phyloP scores from a whole-genome alignment of 2,797 vertebrate species.

The Acanthis flammea region DNA sequence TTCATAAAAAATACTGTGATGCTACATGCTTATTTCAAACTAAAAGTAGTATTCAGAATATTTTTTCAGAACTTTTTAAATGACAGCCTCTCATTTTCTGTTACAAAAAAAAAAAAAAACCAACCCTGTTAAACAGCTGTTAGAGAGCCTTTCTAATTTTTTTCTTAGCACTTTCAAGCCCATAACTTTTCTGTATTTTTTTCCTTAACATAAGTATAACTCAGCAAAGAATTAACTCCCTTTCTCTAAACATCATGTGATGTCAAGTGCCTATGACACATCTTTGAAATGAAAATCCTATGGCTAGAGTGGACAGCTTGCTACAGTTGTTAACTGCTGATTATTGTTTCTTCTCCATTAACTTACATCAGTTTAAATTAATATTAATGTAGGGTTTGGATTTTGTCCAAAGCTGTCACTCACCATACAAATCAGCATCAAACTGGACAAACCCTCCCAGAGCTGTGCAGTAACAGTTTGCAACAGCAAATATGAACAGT shows the following conservation, averaged over 20 bases:
- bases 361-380: background rate
- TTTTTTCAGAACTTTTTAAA: background rate
- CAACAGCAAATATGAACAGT: background rate
- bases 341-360: background rate
- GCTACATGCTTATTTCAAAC: background rate
- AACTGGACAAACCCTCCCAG: background rate
- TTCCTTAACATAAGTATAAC: background rate
- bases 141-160: background rate
- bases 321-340: background rate
- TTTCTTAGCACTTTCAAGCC: background rate
- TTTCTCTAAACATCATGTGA: background rate
- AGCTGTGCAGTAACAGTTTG: background rate
- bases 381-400: slow-evolving; percentile 5
- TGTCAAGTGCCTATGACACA: background rate
- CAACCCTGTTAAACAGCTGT: background rate
- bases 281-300: background rate
- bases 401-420: slow-evolving; percentile 22
- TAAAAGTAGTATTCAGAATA: background rate
- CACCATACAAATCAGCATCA: background rate
- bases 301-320: background rate
- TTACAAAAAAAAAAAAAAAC: background rate
- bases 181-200: background rate
- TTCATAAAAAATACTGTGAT: background rate
- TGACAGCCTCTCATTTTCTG: background rate
- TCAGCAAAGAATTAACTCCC: background rate